A percentile compares a stretch with the other conserved stretches of the same genome.
phyloP scores from a whole-genome alignment of 2,888 invertebrate species.

The Strigamia transsilvanica region DNA sequence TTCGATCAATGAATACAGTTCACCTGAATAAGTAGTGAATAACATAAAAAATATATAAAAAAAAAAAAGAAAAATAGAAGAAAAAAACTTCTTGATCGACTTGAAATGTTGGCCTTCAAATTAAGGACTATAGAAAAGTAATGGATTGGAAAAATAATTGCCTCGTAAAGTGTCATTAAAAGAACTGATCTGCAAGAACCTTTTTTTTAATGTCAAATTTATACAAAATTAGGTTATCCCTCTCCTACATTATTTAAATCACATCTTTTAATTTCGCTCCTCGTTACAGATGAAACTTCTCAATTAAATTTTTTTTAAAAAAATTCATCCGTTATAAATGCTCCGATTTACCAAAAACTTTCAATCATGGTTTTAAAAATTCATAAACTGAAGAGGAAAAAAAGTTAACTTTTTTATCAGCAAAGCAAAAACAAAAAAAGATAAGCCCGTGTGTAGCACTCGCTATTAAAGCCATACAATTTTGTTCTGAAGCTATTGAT shows the following conservation, averaged over 20 bases:
- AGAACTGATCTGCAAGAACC: slow-evolving; percentile 23
- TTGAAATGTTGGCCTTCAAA: slow-evolving; percentile 24
- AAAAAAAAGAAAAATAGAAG: not conserved
- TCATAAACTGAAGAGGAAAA: not conserved
- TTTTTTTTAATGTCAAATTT: slow-evolving; percentile 33
- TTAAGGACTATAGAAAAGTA: slow-evolving; percentile 24
- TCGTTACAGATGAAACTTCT: slow-evolving; percentile 15
- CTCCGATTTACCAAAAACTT: not conserved
- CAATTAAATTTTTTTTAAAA: not conserved
- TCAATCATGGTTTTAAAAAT: not conserved
- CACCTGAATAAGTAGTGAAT: not conserved
- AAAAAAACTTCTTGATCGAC: slow-evolving; percentile 26
- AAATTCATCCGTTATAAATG: not conserved
- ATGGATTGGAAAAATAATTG: slow-evolving; percentile 43
- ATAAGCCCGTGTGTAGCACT: no score
- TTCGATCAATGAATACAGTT: not conserved
- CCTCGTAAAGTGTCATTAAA: slow-evolving; percentile 26
- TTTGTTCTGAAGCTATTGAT: no score
- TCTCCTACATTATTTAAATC: slow-evolving; percentile 4
- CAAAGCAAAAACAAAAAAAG: no score
- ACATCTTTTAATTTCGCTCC: not conserved
- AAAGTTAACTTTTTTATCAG: no score
- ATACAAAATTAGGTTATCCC: slow-evolving; percentile 29
- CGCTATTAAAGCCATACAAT: no score
- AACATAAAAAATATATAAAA: not conserved